Percentiles rank a stretch among this genome's conserved stretches.
phyloP scores from a whole-genome alignment of 2,113 vertebrate species.

The Vulpes lagopus region DNA sequence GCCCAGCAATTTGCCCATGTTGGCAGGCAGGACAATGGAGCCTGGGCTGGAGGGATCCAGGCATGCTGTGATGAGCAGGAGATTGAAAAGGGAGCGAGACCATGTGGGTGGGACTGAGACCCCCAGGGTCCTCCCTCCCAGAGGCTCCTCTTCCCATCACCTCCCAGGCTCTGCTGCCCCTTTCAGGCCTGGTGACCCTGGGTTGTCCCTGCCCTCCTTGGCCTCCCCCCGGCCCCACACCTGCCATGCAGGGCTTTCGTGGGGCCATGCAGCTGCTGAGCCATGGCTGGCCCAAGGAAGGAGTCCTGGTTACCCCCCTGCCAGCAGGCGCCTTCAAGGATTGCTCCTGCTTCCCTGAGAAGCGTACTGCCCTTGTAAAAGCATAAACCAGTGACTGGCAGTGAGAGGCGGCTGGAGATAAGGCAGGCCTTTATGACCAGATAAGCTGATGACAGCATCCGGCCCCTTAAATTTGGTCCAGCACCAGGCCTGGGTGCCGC shows the following conservation, averaged over 20 bases:
- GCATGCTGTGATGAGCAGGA: fast-evolving
- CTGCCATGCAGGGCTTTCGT: background rate
- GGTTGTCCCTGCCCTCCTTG: background rate
- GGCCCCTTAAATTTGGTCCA: background rate
- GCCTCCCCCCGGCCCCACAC: background rate
- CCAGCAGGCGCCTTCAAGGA: constrained; percentile 63
- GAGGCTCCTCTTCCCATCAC: background rate
- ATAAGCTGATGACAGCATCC: constrained; percentile 4
- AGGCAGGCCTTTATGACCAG: constrained; percentile 69
- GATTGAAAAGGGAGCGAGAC: fast-evolving
- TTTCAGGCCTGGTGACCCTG: background rate
- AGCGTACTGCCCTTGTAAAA: constrained; percentile 79
- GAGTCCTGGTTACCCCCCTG: background rate
- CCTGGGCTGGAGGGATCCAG: background rate
- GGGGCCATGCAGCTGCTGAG: background rate
- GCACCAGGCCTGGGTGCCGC: background rate
- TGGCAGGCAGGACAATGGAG: background rate
- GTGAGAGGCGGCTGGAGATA: constrained; percentile 85
- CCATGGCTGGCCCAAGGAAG: background rate
- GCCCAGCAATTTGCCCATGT: background rate
- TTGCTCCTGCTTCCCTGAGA: constrained; percentile 67
- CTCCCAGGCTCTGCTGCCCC: background rate
- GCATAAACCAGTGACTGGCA: constrained; percentile 85
- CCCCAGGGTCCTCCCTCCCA: too few relatives aligned
- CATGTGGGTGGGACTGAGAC: fast-evolving